phyloP scores from a whole-genome alignment of 2,113 vertebrate species.

The Maccullochella peelii region DNA sequence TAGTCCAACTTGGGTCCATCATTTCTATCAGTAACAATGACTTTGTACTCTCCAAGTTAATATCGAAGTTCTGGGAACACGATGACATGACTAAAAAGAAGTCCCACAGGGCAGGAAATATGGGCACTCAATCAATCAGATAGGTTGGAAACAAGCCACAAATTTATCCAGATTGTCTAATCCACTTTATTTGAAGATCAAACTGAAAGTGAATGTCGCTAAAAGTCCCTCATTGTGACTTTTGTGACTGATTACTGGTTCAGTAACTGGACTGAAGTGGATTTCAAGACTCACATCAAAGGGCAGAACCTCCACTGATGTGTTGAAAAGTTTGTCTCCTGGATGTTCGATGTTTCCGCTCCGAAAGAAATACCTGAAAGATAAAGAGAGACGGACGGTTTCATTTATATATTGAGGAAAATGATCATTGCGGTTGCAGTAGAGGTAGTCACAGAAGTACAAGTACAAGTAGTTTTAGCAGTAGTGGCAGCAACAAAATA shows the following conservation, averaged over 20 bases:
- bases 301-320: conserved; percentile 94
- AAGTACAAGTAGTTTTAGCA: no score
- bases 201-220: background rate
- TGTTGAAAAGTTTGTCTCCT: conserved; percentile 98
- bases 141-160: no score
- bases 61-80: background rate
- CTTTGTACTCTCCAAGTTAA: background rate
- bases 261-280: background rate
- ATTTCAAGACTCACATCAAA: conserved; percentile 91
- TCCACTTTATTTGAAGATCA: background rate
- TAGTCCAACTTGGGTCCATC: no score
- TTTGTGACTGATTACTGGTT: background rate
- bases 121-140: no score
- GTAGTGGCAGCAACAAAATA: no score
- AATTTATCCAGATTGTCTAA: no score
- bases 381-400: conserved; percentile 8
- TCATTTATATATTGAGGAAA: background rate
- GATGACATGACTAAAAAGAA: background rate
- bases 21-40: background rate
- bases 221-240: background rate
- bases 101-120: background rate
- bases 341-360: conserved; percentile 98
- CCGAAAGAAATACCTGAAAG: conserved; percentile 94
- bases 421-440: no score
- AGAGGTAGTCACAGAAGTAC: no score